These are phyloP conservation scores for Drosophila nigritarsus DNA, from an alignment of 2,888 invertebrate species.

Conservation along the genomic window DNA sequence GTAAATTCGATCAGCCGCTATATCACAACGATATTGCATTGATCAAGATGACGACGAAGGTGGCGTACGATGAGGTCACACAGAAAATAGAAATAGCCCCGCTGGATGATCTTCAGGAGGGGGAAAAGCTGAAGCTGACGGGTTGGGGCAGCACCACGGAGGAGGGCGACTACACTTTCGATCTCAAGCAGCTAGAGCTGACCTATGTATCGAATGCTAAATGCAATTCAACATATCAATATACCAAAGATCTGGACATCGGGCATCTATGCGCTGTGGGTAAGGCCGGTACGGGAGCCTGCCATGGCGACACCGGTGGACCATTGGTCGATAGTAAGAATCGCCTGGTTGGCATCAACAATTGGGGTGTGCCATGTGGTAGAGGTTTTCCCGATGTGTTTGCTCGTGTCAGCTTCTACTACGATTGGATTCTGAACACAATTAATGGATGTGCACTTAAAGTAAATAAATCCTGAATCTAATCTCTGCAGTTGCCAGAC, in stretches of 20 bases:
- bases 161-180: slow-evolving; percentile 85
- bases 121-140: slow-evolving; percentile 86
- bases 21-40: slow-evolving; percentile 89
- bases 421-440: slow-evolving; percentile 80
- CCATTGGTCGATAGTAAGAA: slow-evolving; percentile 78
- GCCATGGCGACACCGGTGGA: slow-evolving; percentile 83
- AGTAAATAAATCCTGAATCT: slow-evolving; percentile 7
- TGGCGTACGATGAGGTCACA: slow-evolving; percentile 86
- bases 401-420: slow-evolving; percentile 77
- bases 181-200: slow-evolving; percentile 86
- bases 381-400: slow-evolving; percentile 83
- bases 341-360: slow-evolving; percentile 81
- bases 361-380: slow-evolving; percentile 84
- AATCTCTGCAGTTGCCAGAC: slow-evolving; percentile 44
- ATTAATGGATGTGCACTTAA: slow-evolving; percentile 75
- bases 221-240: slow-evolving; percentile 84
- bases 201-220: slow-evolving; percentile 86
- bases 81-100: slow-evolving; percentile 87
- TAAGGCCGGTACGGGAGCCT: slow-evolving; percentile 85
- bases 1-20: slow-evolving; percentile 80
- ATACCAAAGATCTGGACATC: slow-evolving; percentile 85
- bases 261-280: slow-evolving; percentile 87
- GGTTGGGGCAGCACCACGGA: slow-evolving; percentile 88
- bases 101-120: slow-evolving; percentile 85
- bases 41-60: slow-evolving; percentile 86